phyloP scores from a whole-genome alignment of 2,113 vertebrate species.

The Leuciscus idus region DNA sequence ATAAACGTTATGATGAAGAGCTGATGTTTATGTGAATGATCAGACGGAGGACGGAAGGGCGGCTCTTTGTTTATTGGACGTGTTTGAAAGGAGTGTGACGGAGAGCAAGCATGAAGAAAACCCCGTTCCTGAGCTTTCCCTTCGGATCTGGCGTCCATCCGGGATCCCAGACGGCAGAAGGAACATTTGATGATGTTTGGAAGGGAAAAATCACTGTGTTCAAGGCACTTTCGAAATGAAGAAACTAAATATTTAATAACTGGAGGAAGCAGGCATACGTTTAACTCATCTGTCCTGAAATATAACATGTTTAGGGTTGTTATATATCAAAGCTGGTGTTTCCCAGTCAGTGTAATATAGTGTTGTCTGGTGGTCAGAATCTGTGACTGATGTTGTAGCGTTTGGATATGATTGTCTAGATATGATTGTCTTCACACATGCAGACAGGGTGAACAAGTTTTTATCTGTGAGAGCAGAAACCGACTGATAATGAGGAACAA shows the following conservation, averaged over 20 bases:
- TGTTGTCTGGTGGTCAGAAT: background rate
- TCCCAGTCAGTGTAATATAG: background rate
- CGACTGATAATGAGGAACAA: background rate
- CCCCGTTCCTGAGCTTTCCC: constrained; percentile 46
- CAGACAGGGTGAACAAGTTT: background rate
- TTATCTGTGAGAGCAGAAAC: background rate
- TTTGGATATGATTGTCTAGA: background rate
- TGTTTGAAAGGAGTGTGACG: constrained; percentile 60
- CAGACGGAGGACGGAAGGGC: constrained; percentile 57
- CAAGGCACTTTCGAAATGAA: background rate
- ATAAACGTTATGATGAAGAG: constrained; percentile 68
- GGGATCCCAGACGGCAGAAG: constrained; percentile 9
- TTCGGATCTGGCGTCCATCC: constrained; percentile 8
- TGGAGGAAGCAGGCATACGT: background rate
- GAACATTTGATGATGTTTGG: constrained; percentile 29
- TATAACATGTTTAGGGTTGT: background rate
- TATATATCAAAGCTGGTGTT: background rate
- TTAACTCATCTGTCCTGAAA: background rate
- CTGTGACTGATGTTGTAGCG: background rate
- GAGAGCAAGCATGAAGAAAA: constrained; percentile 50
- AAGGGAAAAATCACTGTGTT: background rate
- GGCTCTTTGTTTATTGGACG: constrained; percentile 63
- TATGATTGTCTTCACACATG: background rate
- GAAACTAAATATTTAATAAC: background rate
- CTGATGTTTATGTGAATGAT: constrained; percentile 66